Percentiles rank a stretch among this genome's conserved stretches.
Conservation (phyloP, 2,888 invertebrate species). For the Synergus laeviventris region DNA sequence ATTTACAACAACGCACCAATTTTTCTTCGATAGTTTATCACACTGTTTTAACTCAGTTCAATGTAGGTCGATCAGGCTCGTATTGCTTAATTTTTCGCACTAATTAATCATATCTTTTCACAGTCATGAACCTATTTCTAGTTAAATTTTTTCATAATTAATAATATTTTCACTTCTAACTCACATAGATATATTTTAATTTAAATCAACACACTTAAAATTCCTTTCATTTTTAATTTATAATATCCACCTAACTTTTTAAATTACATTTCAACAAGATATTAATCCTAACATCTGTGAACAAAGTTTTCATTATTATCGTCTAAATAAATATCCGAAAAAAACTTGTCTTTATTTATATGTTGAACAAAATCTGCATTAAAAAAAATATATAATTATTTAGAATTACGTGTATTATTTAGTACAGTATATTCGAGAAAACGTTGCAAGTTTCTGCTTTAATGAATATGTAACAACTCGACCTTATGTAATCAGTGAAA, state of each 20-base stretch:
- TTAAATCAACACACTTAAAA: background rate
- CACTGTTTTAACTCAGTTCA: constrained; percentile 31
- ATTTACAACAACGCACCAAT: constrained; percentile 29
- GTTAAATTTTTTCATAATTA: background rate
- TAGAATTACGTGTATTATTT: background rate
- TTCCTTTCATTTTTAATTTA: background rate
- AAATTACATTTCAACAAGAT: background rate
- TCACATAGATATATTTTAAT: constrained; percentile 2
- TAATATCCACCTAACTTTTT: background rate
- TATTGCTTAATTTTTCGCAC: background rate
- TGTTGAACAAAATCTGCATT: background rate
- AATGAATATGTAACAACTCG: constrained; percentile 5
- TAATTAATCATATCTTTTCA: background rate
- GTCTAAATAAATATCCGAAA: background rate
- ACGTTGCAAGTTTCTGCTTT: background rate
- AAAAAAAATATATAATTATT: background rate
- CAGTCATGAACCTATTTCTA: background rate
- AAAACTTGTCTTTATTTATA: too few species aligned
- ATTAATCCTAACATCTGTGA: background rate
- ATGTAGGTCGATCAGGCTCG: background rate
- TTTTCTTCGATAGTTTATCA: constrained; percentile 29
- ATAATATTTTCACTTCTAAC: constrained; percentile 9
- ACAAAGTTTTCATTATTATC: background rate
- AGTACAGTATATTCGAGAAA: too few species aligned
- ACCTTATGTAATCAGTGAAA: constrained; percentile 22